Percentiles rank a stretch among this genome's conserved stretches.
These are phyloP conservation scores for Thalassarche chlororhynchos DNA, from an alignment of 2,113 vertebrate species.

Conservation along the genomic window DNA sequence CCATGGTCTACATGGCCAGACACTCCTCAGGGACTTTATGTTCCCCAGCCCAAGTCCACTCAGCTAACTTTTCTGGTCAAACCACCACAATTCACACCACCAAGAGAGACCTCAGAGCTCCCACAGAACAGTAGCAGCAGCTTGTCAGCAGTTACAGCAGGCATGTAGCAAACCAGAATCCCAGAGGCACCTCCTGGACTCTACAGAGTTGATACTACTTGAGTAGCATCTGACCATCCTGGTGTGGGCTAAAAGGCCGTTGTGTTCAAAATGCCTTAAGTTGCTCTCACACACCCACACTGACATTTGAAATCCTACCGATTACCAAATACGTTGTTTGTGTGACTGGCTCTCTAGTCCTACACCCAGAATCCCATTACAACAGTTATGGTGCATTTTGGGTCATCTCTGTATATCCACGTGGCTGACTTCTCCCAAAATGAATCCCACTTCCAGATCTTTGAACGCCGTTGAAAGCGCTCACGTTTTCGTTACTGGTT, in stretches of 20 bases:
- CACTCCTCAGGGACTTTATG: not conserved
- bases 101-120: not conserved
- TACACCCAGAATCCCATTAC: not conserved
- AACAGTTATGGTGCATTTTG: not conserved
- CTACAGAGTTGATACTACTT: not conserved
- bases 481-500: fast-evolving
- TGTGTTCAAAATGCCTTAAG: not conserved
- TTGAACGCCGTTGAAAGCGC: fast-evolving
- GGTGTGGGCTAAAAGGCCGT: not conserved
- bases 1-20: fast-evolving
- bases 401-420: not conserved
- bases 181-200: not conserved
- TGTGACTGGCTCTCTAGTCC: not conserved
- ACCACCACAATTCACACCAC: not conserved
- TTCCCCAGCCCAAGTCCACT: not conserved
- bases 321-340: not conserved
- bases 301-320: not conserved
- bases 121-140: not conserved
- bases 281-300: not conserved
- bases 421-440: not conserved
- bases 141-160: not conserved
- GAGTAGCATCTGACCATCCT: not conserved
- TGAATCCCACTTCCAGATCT: not conserved
- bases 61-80: not conserved
- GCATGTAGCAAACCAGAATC: not conserved